Conservation (phyloP, 2,113 vertebrate species). For the Pachycephala philippinensis region DNA sequence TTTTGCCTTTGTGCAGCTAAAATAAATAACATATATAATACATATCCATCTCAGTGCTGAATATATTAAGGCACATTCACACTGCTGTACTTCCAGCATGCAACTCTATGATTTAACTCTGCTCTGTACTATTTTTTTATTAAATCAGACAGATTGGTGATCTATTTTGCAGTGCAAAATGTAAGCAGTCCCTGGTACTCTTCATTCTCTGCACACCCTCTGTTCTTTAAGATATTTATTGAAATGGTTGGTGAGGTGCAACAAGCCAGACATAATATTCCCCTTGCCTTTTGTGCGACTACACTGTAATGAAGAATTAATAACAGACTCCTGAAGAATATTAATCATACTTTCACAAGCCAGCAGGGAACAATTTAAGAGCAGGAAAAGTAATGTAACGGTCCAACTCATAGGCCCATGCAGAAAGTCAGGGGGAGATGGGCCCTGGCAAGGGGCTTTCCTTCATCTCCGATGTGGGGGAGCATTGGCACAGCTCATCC, state of each 20-base stretch:
- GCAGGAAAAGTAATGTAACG: slow-evolving; percentile 7
- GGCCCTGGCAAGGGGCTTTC: background rate
- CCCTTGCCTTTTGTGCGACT: slow-evolving; percentile 49
- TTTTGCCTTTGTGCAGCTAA: slow-evolving; percentile 64
- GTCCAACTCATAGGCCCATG: background rate
- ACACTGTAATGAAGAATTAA: slow-evolving; percentile 65
- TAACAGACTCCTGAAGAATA: slow-evolving; percentile 58
- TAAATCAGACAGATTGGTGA: slow-evolving; percentile 38
- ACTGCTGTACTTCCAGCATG: background rate
- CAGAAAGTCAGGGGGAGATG: background rate
- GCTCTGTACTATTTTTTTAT: slow-evolving; percentile 7
- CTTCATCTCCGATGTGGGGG: rapidly evolving
- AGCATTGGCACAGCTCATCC: rapidly evolving
- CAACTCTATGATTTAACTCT: slow-evolving; percentile 29
- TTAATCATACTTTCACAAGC: slow-evolving; percentile 59
- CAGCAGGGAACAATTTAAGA: slow-evolving; percentile 43
- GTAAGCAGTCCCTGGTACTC: slow-evolving; percentile 5
- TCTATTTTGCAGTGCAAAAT: slow-evolving; percentile 32
- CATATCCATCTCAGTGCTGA: background rate
- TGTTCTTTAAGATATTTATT: slow-evolving; percentile 64
- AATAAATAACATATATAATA: slow-evolving; percentile 65
- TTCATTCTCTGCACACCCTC: slow-evolving; percentile 49
- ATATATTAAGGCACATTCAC: slow-evolving; percentile 34
- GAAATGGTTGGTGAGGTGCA: slow-evolving; percentile 63
- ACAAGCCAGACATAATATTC: slow-evolving; percentile 65